Evolutionary conservation across 2,797 vertebrate species (phyloP), one percentile per base, ranked within the genome.

Genomic region (Chrysocyon brachyurus): DNA sequence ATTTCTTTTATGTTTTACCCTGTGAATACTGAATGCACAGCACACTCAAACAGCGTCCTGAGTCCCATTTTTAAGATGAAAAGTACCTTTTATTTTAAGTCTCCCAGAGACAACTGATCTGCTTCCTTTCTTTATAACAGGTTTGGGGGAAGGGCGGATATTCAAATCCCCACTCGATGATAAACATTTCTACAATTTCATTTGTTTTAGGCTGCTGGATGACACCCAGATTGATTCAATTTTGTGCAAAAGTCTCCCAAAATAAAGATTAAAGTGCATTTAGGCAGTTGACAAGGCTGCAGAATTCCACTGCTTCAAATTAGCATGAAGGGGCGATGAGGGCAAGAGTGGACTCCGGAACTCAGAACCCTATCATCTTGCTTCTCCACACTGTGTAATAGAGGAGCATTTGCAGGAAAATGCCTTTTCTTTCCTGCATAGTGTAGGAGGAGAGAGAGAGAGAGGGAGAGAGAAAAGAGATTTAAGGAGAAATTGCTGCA

Each of bases 1-100:
- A 94, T 83, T 90, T 94, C 98, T 98, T 98, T 98, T 96, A 97
- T 97, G 97, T 97, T 98, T 96, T 96, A 87, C 68, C 68, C 93
- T 97, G 85, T 88, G 93, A 94, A 95, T 49, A n/a, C 57, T 24
- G 94, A 98, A 97, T 88, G 89, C 86, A 91, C 61, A 83, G 66
- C 21, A 24, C 84, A 91, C 36, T 4, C 63, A 97, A 98, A 98
- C 93, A 97, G 89, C 87, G 90, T 94, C 96, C 93, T 79, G 68
- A 95, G 81, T 0, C 90, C 90, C 93, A 87, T 97, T 98, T 96
- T 95, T 95, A 89, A 96, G 96, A 97, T 72, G 77, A 98, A 98
- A 91, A 40, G 28, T 49, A 31, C 66, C 64, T 96, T 98, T 98
- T 96, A 85, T 97, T 97, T 96, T 87, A 97, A 94, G 90, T 95